phyloP scores from a whole-genome alignment of 2,113 vertebrate genomes.

The Gorsachius goisagi region DNA sequence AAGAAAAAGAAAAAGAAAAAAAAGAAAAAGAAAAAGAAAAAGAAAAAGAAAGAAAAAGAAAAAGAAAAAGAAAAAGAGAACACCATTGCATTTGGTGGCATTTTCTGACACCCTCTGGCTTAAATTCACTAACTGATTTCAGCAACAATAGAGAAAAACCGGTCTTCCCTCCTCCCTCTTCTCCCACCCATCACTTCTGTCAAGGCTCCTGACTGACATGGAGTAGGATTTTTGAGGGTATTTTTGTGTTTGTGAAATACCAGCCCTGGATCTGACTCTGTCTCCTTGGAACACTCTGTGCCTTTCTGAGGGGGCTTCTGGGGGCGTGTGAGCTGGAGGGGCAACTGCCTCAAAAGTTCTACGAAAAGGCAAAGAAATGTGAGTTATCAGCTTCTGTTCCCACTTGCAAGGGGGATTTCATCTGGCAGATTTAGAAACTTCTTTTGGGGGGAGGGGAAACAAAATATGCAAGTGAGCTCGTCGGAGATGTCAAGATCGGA shows the following conservation, averaged over 20 bases:
- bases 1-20: neutral
- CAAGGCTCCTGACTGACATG: neutral
- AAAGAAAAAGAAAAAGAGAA: neutral
- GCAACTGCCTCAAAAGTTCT: neutral
- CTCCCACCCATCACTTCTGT: neutral
- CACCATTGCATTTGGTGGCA: neutral
- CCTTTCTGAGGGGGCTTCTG: neutral
- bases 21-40: too few species aligned
- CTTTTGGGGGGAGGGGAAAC: neutral
- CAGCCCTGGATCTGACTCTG: neutral
- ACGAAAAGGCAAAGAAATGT: neutral
- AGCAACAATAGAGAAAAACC: neutral
- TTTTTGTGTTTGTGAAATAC: conserved; percentile 22
- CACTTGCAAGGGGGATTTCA: neutral
- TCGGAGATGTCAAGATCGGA: too few species aligned
- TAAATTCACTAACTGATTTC: neutral
- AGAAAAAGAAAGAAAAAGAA: neutral
- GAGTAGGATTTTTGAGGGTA: conserved; percentile 23
- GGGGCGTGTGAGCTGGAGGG: neutral
- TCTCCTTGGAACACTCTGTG: neutral
- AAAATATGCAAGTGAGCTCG: neutral
- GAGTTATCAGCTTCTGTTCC: neutral
- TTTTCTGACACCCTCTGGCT: neutral
- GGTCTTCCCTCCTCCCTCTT: neutral
- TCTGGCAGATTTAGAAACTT: neutral